Evolutionary conservation across 2,888 invertebrate genomes (phyloP), one percentile per base, ranked within the genome.

Genomic region (Volucella inflata): DNA sequence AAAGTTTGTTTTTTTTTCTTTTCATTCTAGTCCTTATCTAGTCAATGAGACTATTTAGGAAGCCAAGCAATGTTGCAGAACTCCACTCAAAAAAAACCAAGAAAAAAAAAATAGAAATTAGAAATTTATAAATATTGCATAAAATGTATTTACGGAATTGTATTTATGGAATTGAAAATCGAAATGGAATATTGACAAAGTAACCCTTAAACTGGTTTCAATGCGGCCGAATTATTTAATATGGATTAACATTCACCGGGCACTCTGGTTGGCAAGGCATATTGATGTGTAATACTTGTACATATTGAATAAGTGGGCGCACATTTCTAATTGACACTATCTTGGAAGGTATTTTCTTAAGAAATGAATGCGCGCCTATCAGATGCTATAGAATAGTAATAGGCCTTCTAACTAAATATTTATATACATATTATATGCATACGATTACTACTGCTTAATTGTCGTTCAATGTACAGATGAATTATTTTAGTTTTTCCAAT

Each of bases 281-380:
- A 62, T 64, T 40, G 42, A 48, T 55, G 38, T 68, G 38, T 44
- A 62, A 60, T 14, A 16, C 55, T 38, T 21, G n/a, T 50, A 30
- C 30, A 30, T 30, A 30, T 30, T 30, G 12, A 38, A 46, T 12
- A 50, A 68, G 74, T 74, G 72, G 46, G 36, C 30, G 30, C 14
- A 79, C 71, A 65, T 75, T 71, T 79, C 48, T 53, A 71, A 64
- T 65, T 65, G 60, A 71, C 55, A 79, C 42, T 71, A 75, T 65
- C 84, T 76, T 71, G 64, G 1, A n/a, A n/a, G 30, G 38, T 50
- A 71, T 68, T 71, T 67, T 48, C 38, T 71, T 21, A 81, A 68
- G 72, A 80, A 81, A 85, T 77, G 64, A 81, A 81, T 67, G 80
- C 85, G 76, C 79, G 72, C 81, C 76, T 81, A 80, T 85, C 68